Base-by-base conservation (phyloP, 30 jellyfish, hydroid and myxozoan species). In the Pseudorhiza aurosa region DNA sequence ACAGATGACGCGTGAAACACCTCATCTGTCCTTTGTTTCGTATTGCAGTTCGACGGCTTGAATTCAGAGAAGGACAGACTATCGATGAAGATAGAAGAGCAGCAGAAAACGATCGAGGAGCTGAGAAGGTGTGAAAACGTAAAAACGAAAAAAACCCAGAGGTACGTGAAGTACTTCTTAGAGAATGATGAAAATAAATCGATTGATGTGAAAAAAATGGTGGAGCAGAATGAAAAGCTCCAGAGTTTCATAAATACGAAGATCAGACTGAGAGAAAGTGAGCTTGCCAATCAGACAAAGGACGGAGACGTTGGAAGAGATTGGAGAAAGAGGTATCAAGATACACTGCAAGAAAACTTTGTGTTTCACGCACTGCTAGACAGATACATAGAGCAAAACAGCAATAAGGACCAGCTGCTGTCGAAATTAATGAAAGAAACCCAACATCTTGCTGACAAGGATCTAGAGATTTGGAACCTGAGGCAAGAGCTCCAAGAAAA, bases 31-130 rank as follows among this genome's bases (percentile, higher is more conserved):
- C n/a, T n/a, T n/a, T 39, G 50, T 39, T 39, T 47, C 1, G 14
- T 18, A 11, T 68, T 70, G 36, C 36, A 70, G 83, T 45, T 70
- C 49, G 69, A 45, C 17, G 83, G 71, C 9, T 25, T 70, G 26
- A 50, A 43, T 40, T 17, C 28, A 10, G 83, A 70, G 37, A 70
- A 70, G 17, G 68, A 44, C 27, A n/a, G 58, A 18, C 49, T 70
- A 55, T n/a, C 68, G 12, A 8, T 33, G 25, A 53, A 26, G 39
- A 50, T 70, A 17, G 83, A 46, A 28, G 71, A 70, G 32, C 83
- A 70, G 36, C 21, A 12, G 18, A 51, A 70, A 47, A n/a, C 31
- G 4, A 70, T 70, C 31, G 68, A 70, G n/a, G 59, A 46, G 8
- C 22, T 70, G 18, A 19, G 26, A 51, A 39, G 27, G 31, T 7